Evolutionary conservation across 2,113 vertebrate genomes (phyloP), one percentile per base, ranked within the genome.

Genomic region (Cavia porcellus): DNA sequence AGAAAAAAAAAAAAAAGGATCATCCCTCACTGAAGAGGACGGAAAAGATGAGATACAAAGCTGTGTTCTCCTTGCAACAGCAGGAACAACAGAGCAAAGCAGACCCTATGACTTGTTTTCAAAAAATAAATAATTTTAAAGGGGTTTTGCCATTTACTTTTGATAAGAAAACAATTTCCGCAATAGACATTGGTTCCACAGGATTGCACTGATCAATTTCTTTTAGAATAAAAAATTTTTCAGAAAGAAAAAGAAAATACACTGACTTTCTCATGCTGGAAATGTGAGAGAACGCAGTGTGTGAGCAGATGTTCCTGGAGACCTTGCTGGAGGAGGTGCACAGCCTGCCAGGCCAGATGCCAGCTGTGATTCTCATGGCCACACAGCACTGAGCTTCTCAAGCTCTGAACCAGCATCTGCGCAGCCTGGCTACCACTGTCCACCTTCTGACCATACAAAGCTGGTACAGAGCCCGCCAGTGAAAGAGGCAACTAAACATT

Each of bases 51-150:
- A 77, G 64, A 47, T 14, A 42, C 1, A 32, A 52, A 28, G 50
- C 32, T 47, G 45, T 75, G 20, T 22, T 24, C 57, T 22, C 57
- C 57, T 24, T 17, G 74, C 30, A 52, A 35, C 17, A 80, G 70
- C 25, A 70, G 57, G 28, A 72, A 64, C 55, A 97, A 22, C 95
- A 97, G 98, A 68, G 97, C 81, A 98, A 96, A 97, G 50, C 77
- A 98, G 93, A 97, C 95, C 96, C 94, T 98, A 95, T 98, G 97
- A 98, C 93, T 95, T 98, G 97, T 98, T 98, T 98, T 97, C 92
- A 96, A 95, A 98, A 98, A 98, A 95, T 98, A 96, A 97, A 84
- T 96, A 97, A 96, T 62, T 86, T 82, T 94, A 79, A 84, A 64
- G 8, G 52, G 19, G 1, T 97, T 97, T 77, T 95, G n/a, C 92